Evolutionary conservation across 2,797 vertebrate species (phyloP).

Genomic region (Enteromius anoplus): DNA sequence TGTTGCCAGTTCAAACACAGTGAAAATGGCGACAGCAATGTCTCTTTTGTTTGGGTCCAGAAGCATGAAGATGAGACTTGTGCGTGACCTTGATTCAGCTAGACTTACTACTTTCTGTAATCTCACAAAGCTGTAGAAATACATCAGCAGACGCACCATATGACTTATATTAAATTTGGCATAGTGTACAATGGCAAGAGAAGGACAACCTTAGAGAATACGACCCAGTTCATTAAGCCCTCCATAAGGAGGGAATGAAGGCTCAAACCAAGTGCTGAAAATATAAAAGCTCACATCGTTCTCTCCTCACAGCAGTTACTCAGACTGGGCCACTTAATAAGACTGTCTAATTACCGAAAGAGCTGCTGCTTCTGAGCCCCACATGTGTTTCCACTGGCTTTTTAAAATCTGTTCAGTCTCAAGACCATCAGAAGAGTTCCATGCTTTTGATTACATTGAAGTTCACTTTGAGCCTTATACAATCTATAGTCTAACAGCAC

Average conservation of each 20-base stretch:
- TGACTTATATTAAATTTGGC: slow-evolving; percentile 17
- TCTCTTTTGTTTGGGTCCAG: slow-evolving; percentile 23
- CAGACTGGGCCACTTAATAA: slow-evolving; percentile 41
- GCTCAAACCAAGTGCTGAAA: slow-evolving; percentile 21
- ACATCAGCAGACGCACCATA: slow-evolving; percentile 15
- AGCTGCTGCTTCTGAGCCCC: slow-evolving; percentile 36
- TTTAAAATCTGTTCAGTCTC: slow-evolving; percentile 17
- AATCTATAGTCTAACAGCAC: neutral
- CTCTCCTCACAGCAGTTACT: slow-evolving; percentile 27
- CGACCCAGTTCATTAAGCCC: slow-evolving; percentile 6
- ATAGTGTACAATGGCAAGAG: slow-evolving; percentile 12
- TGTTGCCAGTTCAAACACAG: slow-evolving; percentile 65
- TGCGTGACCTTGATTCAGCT: slow-evolving; percentile 26
- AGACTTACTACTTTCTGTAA: slow-evolving; percentile 31
- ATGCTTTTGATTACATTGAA: slow-evolving; percentile 5
- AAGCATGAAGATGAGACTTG: slow-evolving; percentile 17
- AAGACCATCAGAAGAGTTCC: slow-evolving; percentile 24
- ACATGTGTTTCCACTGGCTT: slow-evolving; percentile 39
- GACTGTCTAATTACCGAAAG: slow-evolving; percentile 38
- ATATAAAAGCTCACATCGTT: slow-evolving; percentile 6
- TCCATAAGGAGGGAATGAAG: slow-evolving; percentile 11
- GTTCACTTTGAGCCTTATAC: neutral
- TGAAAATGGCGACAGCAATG: slow-evolving; percentile 57
- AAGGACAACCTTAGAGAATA: slow-evolving; percentile 14
- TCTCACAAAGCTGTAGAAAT: slow-evolving; percentile 26